Evolutionary conservation across 2,888 invertebrate species (phyloP).

Genomic region (Frankliniella fusca): DNA sequence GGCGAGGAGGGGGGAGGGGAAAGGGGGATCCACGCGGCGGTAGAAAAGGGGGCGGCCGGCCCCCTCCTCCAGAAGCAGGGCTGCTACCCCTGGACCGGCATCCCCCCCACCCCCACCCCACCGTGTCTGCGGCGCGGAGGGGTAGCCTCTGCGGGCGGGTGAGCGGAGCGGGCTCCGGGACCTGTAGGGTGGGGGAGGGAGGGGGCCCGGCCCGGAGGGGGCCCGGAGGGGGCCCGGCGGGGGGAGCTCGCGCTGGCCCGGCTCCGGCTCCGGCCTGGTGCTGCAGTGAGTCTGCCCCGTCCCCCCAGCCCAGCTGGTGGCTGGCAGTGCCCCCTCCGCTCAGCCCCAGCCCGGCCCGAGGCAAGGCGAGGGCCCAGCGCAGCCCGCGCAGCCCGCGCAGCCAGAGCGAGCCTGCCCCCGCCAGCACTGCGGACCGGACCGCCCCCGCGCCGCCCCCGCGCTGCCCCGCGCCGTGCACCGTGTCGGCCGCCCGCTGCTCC

Average conservation of each 20-base stretch:
- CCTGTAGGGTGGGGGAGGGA: not conserved
- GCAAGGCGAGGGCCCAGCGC: not conserved
- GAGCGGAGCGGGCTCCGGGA: not conserved
- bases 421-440: not conserved
- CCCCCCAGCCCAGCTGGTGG: constrained; percentile 16
- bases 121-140: not conserved
- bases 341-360: not conserved
- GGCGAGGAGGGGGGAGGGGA: not conserved
- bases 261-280: not conserved
- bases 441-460: not conserved
- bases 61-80: not conserved
- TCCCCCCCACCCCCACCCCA: not conserved
- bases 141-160: not conserved
- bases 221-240: not conserved
- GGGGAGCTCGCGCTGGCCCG: not conserved
- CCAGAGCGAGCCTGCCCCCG: not conserved
- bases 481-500: not conserved
- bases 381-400: not conserved
- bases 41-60: not conserved
- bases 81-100: not conserved
- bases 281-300: constrained; percentile 20
- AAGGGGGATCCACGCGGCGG: not conserved
- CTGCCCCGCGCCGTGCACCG: not conserved
- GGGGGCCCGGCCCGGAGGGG: not conserved
- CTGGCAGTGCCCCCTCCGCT: not conserved